Conservation (phyloP, 2,888 invertebrate species). For the Drosophila conformis region DNA sequence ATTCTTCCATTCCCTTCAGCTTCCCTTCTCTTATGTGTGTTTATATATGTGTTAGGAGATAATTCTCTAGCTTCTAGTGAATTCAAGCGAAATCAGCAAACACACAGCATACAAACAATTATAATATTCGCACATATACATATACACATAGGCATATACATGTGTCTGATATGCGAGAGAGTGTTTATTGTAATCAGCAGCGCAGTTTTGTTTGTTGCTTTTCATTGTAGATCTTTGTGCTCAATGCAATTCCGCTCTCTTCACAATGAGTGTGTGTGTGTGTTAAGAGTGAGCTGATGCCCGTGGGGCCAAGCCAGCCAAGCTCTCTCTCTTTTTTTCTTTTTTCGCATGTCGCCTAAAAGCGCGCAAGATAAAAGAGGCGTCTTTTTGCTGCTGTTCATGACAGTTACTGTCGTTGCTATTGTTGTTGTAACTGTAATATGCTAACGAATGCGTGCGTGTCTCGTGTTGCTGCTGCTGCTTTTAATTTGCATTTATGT, state of each 20-base stretch:
- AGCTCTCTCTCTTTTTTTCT: background rate
- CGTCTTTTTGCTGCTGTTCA: background rate
- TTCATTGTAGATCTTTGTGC: background rate
- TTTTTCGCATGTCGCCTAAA: conserved; percentile 48
- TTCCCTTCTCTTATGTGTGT: background rate
- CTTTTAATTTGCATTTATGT: conserved; percentile 41
- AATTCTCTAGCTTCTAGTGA: background rate
- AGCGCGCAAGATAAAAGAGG: conserved; percentile 35
- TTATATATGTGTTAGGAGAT: background rate
- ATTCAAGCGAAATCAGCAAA: background rate
- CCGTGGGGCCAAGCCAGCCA: background rate
- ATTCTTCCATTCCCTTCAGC: background rate
- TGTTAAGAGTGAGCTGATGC: background rate
- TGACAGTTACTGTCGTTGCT: conserved; percentile 8
- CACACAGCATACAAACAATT: background rate
- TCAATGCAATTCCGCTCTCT: conserved; percentile 2
- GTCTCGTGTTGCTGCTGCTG: conserved; percentile 7
- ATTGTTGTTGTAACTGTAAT: conserved; percentile 32
- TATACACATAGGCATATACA: background rate
- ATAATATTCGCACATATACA: background rate
- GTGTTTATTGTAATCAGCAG: conserved; percentile 1
- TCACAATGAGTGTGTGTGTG: background rate
- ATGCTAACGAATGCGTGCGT: conserved; percentile 34
- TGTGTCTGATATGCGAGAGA: background rate
- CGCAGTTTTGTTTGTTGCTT: background rate